Percentiles rank a stretch among this genome's conserved stretches.
Conservation (phyloP, 2,888 invertebrate species). For the Anorthoa munda region DNA sequence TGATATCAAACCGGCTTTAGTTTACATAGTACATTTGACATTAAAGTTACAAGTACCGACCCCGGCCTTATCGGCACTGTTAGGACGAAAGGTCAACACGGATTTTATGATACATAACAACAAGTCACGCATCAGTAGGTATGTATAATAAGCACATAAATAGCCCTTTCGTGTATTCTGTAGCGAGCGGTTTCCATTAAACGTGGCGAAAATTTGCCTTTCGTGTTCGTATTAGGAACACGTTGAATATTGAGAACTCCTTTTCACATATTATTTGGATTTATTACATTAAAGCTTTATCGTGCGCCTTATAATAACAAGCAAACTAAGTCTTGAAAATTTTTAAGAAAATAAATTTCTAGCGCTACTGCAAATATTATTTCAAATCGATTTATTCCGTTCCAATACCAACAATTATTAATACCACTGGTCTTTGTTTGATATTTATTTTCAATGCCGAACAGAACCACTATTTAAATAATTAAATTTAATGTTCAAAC, state of each 20-base stretch:
- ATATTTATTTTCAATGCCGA: too few relatives aligned
- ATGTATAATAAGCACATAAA: conserved; percentile 54
- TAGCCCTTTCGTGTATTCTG: conserved; percentile 55
- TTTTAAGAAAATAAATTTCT: neutral
- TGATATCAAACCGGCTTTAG: conserved; percentile 57
- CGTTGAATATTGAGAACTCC: conserved; percentile 27
- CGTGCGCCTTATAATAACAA: neutral
- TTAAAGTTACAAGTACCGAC: conserved; percentile 65
- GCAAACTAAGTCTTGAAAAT: neutral
- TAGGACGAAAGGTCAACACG: conserved; percentile 65
- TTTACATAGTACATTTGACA: conserved; percentile 63
- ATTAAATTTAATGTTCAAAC: too few relatives aligned
- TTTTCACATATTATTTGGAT: conserved; percentile 21
- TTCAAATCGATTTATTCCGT: too few relatives aligned
- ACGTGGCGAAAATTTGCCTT: conserved; percentile 31
- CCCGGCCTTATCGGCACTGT: conserved; percentile 61
- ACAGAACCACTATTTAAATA: too few relatives aligned
- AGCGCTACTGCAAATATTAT: conserved; percentile 8
- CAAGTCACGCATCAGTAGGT: conserved; percentile 62
- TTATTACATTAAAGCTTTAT: neutral
- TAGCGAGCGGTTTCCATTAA: conserved; percentile 27
- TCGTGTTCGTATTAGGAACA: conserved; percentile 27
- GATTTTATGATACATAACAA: conserved; percentile 64
- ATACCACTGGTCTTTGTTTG: too few relatives aligned
- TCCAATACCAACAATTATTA: too few relatives aligned